phyloP scores from a whole-genome alignment of 2,888 invertebrate species.

The Sphaeridia pumilis region DNA sequence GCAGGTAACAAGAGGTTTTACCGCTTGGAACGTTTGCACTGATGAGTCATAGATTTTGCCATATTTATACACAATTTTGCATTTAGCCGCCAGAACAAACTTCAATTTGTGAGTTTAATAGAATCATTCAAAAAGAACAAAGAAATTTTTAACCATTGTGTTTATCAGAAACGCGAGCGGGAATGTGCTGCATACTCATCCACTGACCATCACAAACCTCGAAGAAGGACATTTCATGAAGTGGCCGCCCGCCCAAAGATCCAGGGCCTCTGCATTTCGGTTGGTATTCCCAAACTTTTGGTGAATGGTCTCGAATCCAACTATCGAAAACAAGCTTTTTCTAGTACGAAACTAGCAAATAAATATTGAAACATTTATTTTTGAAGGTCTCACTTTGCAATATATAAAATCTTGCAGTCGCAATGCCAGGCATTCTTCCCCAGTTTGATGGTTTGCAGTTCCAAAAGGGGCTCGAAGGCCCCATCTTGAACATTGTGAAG shows the following conservation, averaged over 20 bases:
- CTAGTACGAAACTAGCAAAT: conserved; percentile 34
- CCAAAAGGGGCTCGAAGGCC: conserved; percentile 52
- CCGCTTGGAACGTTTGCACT: too few species aligned
- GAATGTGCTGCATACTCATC: conserved; percentile 46
- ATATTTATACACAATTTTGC: too few species aligned
- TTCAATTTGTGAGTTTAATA: too few species aligned
- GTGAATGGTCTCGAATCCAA: conserved; percentile 54
- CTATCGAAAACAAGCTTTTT: too few species aligned
- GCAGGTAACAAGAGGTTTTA: too few species aligned
- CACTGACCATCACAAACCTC: conserved; percentile 64
- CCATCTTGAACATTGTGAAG: conserved; percentile 56
- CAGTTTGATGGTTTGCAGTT: conserved; percentile 55
- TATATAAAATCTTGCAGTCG: conserved; percentile 60
- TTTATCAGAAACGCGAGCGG: conserved; percentile 6
- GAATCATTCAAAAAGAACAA: too few species aligned
- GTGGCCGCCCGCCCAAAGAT: conserved; percentile 54
- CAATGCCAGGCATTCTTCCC: conserved; percentile 72
- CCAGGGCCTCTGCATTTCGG: conserved; percentile 62
- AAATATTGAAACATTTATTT: too few species aligned
- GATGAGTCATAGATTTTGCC: too few species aligned
- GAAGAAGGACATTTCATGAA: conserved; percentile 57
- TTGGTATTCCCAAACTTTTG: conserved; percentile 57
- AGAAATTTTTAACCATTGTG: too few species aligned
- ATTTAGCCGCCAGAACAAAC: too few species aligned
- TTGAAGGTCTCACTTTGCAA: conserved; percentile 53